Percentiles rank a stretch among this genome's conserved stretches.
Evolutionary conservation across 2,888 invertebrate species (phyloP).

Genomic region (Cerastoderma edule): DNA sequence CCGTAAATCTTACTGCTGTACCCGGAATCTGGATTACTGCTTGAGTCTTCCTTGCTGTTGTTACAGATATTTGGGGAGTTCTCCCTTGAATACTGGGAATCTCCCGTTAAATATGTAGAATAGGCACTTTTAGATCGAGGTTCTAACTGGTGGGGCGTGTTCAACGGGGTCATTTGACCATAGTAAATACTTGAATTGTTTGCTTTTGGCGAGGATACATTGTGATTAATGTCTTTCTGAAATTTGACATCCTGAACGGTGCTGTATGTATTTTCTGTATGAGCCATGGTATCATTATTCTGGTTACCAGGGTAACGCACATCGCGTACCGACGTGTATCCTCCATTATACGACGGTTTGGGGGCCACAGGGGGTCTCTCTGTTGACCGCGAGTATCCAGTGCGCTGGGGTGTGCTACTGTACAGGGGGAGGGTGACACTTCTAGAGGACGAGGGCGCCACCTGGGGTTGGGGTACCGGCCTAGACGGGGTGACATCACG

Average conservation of each 20-base stretch:
- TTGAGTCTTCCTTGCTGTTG: conserved; percentile 78
- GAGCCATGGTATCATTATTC: conserved; percentile 2
- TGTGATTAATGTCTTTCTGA: conserved; percentile 36
- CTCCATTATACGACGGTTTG: conserved; percentile 29
- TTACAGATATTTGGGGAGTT: conserved; percentile 65
- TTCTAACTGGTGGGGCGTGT: conserved; percentile 33
- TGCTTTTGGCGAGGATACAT: no score
- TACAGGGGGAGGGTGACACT: conserved; percentile 25
- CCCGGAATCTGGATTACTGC: conserved; percentile 89
- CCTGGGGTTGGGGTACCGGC: conserved; percentile 12
- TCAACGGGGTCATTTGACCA: background rate
- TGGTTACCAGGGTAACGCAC: conserved; percentile 20
- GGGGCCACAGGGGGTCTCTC: conserved; percentile 45
- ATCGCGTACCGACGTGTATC: conserved; percentile 25
- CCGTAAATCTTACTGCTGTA: conserved; percentile 92
- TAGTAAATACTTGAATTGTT: conserved; percentile 39
- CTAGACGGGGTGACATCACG: conserved; percentile 9
- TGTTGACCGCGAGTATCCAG: background rate
- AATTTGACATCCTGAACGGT: conserved; percentile 41
- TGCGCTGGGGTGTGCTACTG: conserved; percentile 29
- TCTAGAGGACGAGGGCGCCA: conserved; percentile 15
- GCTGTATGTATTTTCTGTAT: conserved; percentile 33
- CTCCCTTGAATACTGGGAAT: conserved; percentile 42
- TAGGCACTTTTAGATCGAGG: conserved; percentile 54
- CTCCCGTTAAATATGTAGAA: conserved; percentile 57